Evolutionary conservation across 2,797 vertebrate species (phyloP).

Genomic region (Mormyrops boulengeri): DNA sequence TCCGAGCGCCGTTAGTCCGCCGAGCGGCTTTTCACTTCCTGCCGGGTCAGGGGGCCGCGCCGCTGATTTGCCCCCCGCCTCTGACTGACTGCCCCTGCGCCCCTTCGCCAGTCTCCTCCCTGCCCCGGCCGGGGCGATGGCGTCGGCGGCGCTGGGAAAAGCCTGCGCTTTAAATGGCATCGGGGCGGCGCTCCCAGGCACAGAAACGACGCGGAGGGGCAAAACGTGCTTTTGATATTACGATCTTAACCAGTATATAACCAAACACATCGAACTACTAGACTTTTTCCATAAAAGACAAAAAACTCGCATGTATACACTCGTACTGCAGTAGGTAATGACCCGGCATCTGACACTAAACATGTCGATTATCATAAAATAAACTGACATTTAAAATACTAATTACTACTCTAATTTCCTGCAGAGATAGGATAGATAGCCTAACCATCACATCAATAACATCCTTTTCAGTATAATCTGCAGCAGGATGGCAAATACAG

Average conservation of each 20-base stretch:
- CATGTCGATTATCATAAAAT: background rate
- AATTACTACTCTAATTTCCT: background rate
- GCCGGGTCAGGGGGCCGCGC: slow-evolving; percentile 28
- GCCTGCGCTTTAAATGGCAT: background rate
- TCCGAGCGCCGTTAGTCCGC: slow-evolving; percentile 38
- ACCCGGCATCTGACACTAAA: background rate
- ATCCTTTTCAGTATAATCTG: background rate
- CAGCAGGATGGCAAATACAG: background rate
- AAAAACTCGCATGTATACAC: background rate
- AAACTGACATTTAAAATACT: background rate
- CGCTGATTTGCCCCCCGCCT: background rate
- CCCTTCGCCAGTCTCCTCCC: background rate
- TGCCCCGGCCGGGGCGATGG: background rate
- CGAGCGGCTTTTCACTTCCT: slow-evolving; percentile 37
- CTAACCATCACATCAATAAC: background rate
- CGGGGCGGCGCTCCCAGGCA: background rate
- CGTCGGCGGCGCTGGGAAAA: background rate
- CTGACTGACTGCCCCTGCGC: background rate
- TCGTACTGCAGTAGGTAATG: background rate
- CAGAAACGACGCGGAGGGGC: background rate
- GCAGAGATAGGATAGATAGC: background rate
- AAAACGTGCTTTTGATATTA: background rate
- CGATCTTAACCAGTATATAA: background rate
- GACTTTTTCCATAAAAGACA: background rate
- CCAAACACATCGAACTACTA: background rate